Evolutionary conservation across 2,113 vertebrate species (phyloP).

Genomic region (Cinclus cinclus): DNA sequence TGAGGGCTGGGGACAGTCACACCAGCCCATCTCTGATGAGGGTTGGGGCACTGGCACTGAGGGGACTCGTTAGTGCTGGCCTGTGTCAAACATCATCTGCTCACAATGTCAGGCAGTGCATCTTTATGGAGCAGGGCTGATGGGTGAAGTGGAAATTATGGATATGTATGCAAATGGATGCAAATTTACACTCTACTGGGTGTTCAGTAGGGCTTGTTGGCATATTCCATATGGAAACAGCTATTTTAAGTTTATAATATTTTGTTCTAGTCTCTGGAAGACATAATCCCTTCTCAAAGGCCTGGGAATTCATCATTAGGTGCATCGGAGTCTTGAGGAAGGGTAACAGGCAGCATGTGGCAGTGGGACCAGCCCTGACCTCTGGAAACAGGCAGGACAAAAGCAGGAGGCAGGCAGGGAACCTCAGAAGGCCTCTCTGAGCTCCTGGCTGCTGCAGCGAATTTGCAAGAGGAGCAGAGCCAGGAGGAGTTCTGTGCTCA

Average conservation of each 20-base stretch:
- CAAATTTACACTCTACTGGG: slow-evolving; percentile 7
- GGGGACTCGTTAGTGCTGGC: neutral
- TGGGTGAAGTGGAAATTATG: slow-evolving; percentile 19
- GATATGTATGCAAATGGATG: slow-evolving; percentile 40
- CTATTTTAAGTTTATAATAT: slow-evolving; percentile 49
- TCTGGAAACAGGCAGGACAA: neutral
- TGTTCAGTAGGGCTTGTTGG: slow-evolving; percentile 26
- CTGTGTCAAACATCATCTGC: neutral
- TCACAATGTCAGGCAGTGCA: neutral
- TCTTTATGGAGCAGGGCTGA: slow-evolving; percentile 3
- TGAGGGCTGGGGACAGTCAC: neutral
- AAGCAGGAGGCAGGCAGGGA: neutral
- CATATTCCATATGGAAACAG: slow-evolving; percentile 40
- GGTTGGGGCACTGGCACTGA: rapidly evolving
- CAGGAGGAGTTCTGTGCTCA: neutral
- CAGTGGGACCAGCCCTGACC: neutral
- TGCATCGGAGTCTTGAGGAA: neutral
- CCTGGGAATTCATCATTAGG: neutral
- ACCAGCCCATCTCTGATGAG: rapidly evolving
- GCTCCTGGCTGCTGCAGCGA: rapidly evolving
- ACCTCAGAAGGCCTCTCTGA: neutral
- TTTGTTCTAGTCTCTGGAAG: slow-evolving; percentile 42
- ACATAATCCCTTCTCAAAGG: slow-evolving; percentile 31
- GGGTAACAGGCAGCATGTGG: neutral
- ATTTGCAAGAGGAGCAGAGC: neutral